Base-by-base conservation (phyloP, 2,113 vertebrate genomes). In the Proteles cristata region DNA sequence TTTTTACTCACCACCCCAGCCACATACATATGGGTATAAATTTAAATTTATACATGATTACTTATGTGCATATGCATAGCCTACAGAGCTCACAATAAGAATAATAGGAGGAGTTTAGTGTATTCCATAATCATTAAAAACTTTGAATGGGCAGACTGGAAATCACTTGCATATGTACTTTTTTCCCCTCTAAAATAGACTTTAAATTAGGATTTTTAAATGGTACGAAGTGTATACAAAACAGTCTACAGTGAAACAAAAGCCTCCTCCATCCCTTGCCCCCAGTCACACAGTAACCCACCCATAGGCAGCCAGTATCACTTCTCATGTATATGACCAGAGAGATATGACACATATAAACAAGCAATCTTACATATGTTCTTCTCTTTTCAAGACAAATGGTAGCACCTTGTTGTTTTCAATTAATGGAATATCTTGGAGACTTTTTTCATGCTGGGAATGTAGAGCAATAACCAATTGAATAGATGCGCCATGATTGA, bases 181-280 rank as follows among this genome's bases (percentile, higher is more conserved):
- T 66, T 80, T 3, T 9, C 4, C 4, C 76, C 28, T 26, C 35
- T 19, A 50, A 93, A 93, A 76, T 80, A 76, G 93, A 95, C 43
- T 80, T 79, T 74, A 84, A 88, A 85, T 81, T 81, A 25, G 73
- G 63, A 68, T 79, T 91, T 94, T 48, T 83, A 12, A 82, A 94
- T 76, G 17, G n/a, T 43, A 82, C 31, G 77, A 96, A 93, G 88
- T 7, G 88, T 7, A 91, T 50, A 90, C 11, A 65, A 77, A 88
- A 93, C 26, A 11, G 5, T 82, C 82, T 83, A 80, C 7, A 28
- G 23, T 65, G 16, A 65, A 88, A 92, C 86, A 43, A 28, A 82
- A 85, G 26, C 45, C 17, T 66, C 53, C 16, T 85, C 23, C 53
- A 82, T 16, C 11, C 17, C 25, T 94, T 89, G n/a, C 14, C 15